A percentile compares a stretch with the other conserved stretches of the same genome.
Conservation (phyloP, 2,888 invertebrate genomes). For the Tholera decimalis region DNA sequence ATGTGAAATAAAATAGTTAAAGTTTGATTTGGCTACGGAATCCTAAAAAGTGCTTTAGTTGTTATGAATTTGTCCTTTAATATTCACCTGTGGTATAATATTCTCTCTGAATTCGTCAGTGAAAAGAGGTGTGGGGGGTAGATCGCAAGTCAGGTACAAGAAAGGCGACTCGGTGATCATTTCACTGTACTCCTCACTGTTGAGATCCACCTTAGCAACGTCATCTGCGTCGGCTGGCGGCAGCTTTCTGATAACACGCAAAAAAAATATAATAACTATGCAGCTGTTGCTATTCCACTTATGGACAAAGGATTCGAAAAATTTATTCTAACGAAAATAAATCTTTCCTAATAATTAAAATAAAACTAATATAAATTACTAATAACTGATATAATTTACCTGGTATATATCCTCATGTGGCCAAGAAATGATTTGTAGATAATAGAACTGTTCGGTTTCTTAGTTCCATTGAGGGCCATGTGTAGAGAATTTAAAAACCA, state of each 20-base stretch:
- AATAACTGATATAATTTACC: conserved; percentile 70
- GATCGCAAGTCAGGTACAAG: conserved; percentile 98
- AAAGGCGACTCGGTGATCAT: conserved; percentile 98
- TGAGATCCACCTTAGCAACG: conserved; percentile 95
- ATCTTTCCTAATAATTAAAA: no score
- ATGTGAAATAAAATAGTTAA: no score
- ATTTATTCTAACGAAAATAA: no score
- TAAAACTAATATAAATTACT: no score
- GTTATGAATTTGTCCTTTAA: no score
- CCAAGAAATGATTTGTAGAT: conserved; percentile 98
- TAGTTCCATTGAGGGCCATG: conserved; percentile 97
- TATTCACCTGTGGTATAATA: conserved; percentile 98
- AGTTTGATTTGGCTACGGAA: no score
- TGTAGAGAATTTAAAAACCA: conserved; percentile 99
- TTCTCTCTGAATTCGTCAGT: conserved; percentile 99
- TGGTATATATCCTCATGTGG: conserved; percentile 96
- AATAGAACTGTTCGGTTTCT: conserved; percentile 96
- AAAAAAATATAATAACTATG: neutral
- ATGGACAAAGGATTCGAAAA: no score
- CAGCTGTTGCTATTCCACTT: no score
- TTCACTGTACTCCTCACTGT: conserved; percentile 97
- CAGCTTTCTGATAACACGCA: conserved; percentile 93
- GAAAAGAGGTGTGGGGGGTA: conserved; percentile 99
- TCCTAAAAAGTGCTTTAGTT: no score
- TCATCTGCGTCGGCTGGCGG: conserved; percentile 98